Base-by-base conservation (phyloP, 1,140 invertebrate species). In the Chironomus tepperi region DNA sequence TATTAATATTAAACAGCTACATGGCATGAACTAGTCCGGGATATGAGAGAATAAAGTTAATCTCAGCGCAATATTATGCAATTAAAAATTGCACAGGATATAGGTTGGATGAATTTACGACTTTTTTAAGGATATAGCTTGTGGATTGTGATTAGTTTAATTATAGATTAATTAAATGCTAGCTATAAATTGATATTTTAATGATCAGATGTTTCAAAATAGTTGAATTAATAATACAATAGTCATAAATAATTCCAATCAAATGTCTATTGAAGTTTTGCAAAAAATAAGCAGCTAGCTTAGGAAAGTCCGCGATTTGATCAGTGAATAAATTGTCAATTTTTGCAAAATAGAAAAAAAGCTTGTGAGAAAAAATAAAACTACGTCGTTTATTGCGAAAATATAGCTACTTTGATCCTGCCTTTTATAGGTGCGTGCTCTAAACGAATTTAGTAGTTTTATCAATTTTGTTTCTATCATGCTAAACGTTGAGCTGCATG, bases 401-500 rank as follows among this genome's bases (percentile, higher is more conserved):
- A 57, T n/a, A 57, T 12, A 57, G 47, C 12, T 57, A n/a, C 47
- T 57, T 57, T 57, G 47, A 57, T 57, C 47, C 47, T 57, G 5
- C 47, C 65, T 6, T 70, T 70, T 70, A 34, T 19, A 8, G 65
- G 65, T 70, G 65, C 65, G 65, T 70, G 65, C 65, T 70, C n/a
- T 15, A 19, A 19, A 70, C 16, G 12, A 70, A 19, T 70, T 70
- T 19, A 19, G 18, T 9, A 70, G 65, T 70, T 70, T 70, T 70
- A 70, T 70, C 65, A 70, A 70, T 70, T 70, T 70, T 70, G n/a
- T 70, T 18, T 19, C 10, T 57, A n/a, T 57, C 5, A 57, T 5
- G 12, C 12, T n/a, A 12, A 57, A n/a, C 3, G 47, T n/a, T n/a
- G 3, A 57, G 3, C n/a, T n/a, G n/a, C 47, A 57, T n/a, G n/a